Evolutionary conservation across 1,140 invertebrate species (phyloP), one percentile per base, ranked within the genome.

Genomic region (Drosophila sturtevanti): DNA sequence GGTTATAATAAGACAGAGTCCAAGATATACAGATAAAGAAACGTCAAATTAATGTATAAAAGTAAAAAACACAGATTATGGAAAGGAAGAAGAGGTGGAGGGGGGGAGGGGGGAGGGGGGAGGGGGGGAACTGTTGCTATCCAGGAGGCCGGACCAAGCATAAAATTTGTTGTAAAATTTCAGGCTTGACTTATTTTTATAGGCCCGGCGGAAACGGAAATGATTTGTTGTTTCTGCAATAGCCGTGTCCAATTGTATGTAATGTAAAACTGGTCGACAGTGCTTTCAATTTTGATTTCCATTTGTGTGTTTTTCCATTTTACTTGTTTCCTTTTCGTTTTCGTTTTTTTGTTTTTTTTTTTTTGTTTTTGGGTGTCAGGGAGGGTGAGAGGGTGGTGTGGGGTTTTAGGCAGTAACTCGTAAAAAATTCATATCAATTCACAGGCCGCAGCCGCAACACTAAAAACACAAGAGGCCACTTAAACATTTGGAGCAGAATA

Each of bases 161-260:
- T 61, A 77, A 74, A 63, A 56, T 48, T 68, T 64, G 60, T 64
- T 78, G 48, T 71, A 59, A 78, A 75, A 75, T 81, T 72, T 78
- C 74, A 81, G 37, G 79, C 81, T 41, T 65, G 70, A 85, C 64
- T 87, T 81, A 63, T 58, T 81, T 77, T 64, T 62, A 67, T 71
- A 54, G 81, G 77, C 73, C 48, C 24, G 69, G 34, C 81, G 75
- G 71, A 86, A 87, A 63, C 81, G 81, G 82, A 86, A 81, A 81
- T 87, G 74, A 86, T 78, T 75, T 81, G 72, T 66, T 63, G 41
- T 59, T 63, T 35, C 63, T 62, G 41, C 41, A 71, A 54, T 68
- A 58, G 55, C 24, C 41, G 18, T 48, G 51, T 34, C 41, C 51
- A 48, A 68, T 9, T 48, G 41, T 21, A 60, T 63, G 35, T 54